Percentiles rank a stretch among this genome's conserved stretches.
Evolutionary conservation across 1,140 invertebrate genomes (phyloP).

Genomic region (Leucophenga varia): DNA sequence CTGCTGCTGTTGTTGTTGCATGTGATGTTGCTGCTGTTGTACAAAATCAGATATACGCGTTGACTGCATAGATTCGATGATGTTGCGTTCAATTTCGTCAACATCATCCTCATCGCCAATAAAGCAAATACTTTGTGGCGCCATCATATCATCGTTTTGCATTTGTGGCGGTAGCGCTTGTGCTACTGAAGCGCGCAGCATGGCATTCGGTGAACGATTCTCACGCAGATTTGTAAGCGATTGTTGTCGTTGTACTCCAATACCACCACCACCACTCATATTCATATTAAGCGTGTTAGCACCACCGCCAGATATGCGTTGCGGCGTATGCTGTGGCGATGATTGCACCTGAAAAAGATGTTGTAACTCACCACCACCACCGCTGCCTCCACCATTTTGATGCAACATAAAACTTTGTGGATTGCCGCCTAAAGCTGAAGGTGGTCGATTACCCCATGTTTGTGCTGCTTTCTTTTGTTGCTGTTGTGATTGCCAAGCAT

Average conservation of each 20-base stretch:
- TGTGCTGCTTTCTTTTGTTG: slow-evolving; percentile 29
- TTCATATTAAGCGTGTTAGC: not conserved
- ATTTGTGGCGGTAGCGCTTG: slow-evolving; percentile 24
- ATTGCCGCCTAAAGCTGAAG: slow-evolving; percentile 27
- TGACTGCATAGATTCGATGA: slow-evolving; percentile 50
- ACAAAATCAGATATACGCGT: slow-evolving; percentile 49
- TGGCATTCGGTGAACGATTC: slow-evolving; percentile 43
- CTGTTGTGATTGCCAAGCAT: slow-evolving; percentile 43
- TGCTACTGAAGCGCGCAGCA: slow-evolving; percentile 3
- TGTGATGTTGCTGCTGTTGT: slow-evolving; percentile 36
- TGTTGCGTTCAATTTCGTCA: slow-evolving; percentile 51
- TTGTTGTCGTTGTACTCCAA: slow-evolving; percentile 51
- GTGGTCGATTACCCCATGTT: slow-evolving; percentile 36
- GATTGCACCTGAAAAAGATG: slow-evolving; percentile 55
- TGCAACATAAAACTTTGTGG: slow-evolving; percentile 48
- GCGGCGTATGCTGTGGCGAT: slow-evolving; percentile 42
- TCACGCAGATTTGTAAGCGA: slow-evolving; percentile 48
- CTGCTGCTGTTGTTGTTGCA: slow-evolving; percentile 35
- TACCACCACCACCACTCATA: slow-evolving; percentile 12
- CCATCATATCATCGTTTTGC: slow-evolving; percentile 56
- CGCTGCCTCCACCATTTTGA: slow-evolving; percentile 36
- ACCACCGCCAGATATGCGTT: slow-evolving; percentile 18
- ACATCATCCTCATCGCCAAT: slow-evolving; percentile 69
- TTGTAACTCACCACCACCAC: slow-evolving; percentile 45
- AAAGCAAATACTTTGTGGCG: slow-evolving; percentile 89